Conservation (phyloP, 1,140 invertebrate genomes). For the Drosophila orosa region DNA sequence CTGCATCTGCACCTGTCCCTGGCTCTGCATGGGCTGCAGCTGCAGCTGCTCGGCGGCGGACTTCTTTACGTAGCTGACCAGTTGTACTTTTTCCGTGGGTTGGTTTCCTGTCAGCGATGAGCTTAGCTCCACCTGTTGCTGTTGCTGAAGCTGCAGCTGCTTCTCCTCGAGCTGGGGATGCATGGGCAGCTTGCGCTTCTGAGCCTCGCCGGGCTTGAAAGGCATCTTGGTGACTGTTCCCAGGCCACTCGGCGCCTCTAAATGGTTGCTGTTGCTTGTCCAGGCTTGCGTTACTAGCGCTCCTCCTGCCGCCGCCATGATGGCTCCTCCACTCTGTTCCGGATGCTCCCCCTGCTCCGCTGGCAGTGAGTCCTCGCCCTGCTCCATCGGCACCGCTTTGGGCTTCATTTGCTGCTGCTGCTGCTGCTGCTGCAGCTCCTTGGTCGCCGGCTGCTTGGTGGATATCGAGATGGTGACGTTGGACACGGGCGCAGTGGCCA, state of each 20-base stretch:
- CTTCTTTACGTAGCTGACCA: constrained; percentile 37
- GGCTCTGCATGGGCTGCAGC: constrained; percentile 21
- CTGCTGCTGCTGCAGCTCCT: constrained; percentile 44
- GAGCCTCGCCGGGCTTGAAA: constrained; percentile 27
- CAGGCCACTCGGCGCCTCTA: constrained; percentile 6
- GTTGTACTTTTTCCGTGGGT: constrained; percentile 31
- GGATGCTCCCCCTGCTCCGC: constrained; percentile 20
- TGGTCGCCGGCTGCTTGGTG: constrained; percentile 54
- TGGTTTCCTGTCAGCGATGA: not conserved
- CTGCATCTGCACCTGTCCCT: constrained; percentile 42
- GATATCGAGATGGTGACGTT: constrained; percentile 74
- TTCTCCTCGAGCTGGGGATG: constrained; percentile 59
- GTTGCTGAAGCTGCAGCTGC: constrained; percentile 34
- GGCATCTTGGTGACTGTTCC: constrained; percentile 10
- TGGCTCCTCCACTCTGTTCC: constrained; percentile 11
- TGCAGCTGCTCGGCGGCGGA: constrained; percentile 10
- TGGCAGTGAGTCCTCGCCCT: constrained; percentile 11
- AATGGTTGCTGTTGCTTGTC: constrained; percentile 23
- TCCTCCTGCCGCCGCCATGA: not conserved
- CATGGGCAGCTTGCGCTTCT: constrained; percentile 56
- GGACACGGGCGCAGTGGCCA: constrained; percentile 55
- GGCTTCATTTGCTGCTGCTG: constrained; percentile 17
- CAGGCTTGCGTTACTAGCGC: not conserved
- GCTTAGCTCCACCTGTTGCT: not conserved
- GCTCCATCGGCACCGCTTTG: constrained; percentile 16